Percentiles rank a stretch among this genome's conserved stretches.
These are phyloP conservation scores for Silurus lanzhouensis DNA, from an alignment of 2,797 vertebrate genomes.

Conservation along the genomic window DNA sequence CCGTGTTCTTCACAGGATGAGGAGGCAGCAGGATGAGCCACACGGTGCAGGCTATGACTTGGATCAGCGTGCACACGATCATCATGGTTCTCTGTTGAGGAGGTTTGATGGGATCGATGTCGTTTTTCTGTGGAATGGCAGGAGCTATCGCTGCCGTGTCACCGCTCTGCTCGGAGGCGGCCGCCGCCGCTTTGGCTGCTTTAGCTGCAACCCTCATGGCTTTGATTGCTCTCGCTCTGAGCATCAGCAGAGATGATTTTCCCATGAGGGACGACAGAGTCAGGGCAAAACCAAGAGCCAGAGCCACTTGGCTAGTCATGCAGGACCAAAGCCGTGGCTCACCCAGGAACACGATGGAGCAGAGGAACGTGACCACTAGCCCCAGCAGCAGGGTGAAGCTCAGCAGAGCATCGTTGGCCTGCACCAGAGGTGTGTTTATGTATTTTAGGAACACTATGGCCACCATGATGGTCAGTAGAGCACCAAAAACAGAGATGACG, in stretches of 20 bases:
- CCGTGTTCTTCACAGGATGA: constrained; percentile 79
- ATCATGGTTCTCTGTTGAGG: constrained; percentile 76
- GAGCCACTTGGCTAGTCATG: constrained; percentile 80
- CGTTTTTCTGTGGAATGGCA: constrained; percentile 55
- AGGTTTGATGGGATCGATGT: constrained; percentile 65
- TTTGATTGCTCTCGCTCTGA: constrained; percentile 77
- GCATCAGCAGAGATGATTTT: constrained; percentile 80
- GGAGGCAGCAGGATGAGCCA: constrained; percentile 80
- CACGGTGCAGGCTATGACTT: constrained; percentile 74
- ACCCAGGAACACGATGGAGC: constrained; percentile 81
- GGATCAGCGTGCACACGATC: constrained; percentile 67
- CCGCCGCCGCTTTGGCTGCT: constrained; percentile 66
- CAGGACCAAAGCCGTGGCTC: constrained; percentile 80
- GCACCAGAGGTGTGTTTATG: constrained; percentile 76
- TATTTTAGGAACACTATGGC: constrained; percentile 72
- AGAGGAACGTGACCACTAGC: constrained; percentile 79
- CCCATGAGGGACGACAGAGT: constrained; percentile 82
- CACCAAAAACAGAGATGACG: constrained; percentile 77
- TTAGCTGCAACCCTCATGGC: constrained; percentile 70
- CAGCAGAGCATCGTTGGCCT: constrained; percentile 75
- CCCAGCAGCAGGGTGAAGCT: constrained; percentile 81
- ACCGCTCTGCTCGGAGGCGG: constrained; percentile 63
- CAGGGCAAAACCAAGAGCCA: constrained; percentile 82
- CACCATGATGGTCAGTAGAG: constrained; percentile 73
- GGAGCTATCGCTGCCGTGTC: constrained; percentile 65